Base-by-base conservation (phyloP, 2,797 vertebrate genomes). In the Pipistrellus kuhlii region DNA sequence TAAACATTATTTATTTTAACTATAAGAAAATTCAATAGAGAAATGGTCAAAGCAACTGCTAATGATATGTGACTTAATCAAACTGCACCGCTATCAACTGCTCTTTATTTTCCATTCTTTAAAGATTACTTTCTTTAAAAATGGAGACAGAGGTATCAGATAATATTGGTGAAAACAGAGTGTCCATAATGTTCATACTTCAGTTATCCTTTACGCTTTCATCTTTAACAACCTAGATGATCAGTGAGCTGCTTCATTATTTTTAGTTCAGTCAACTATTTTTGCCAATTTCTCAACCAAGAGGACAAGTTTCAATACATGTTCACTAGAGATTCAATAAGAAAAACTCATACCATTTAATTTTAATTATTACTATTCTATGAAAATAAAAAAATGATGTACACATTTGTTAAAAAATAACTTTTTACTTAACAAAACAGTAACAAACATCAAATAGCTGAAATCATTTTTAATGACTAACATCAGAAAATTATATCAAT, bases 401-500 rank as follows among this genome's bases (percentile, higher is more conserved):
- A 87, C 6, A 64, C 8, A 83, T 93, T n/a, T 88, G 48, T 83
- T 76, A 82, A 93, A 59, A 90, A 75, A 46, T 53, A 75, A 23
- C 12, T 88, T 73, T 76, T 75, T 44, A 88, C 73, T 69, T 81
- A 71, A 83, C 11, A 78, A 57, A 59, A 86, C 27, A 66, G 57
- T 11, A 66, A 53, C 30, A 85, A 46, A 73, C 7, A 78, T 55
- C 84, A 81, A 68, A 71, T 55, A 85, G 18, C 13, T 91, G 21
- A 32, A 92, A 81, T 82, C 66, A 17, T 94, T 94, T 83, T 83
- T 62, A 95, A 85, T 13, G 71, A 35, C n/a, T 81, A 90, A 85
- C 8, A 85, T 1, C 1, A 72, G 66, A 86, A 93, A 93, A 92
- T 48, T 5, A 89, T n/a, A 46, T 30, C 18, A 85, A 57, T 55